Evolutionary conservation across 2,797 vertebrate species (phyloP).

Genomic region (Uromys caudimaculatus): DNA sequence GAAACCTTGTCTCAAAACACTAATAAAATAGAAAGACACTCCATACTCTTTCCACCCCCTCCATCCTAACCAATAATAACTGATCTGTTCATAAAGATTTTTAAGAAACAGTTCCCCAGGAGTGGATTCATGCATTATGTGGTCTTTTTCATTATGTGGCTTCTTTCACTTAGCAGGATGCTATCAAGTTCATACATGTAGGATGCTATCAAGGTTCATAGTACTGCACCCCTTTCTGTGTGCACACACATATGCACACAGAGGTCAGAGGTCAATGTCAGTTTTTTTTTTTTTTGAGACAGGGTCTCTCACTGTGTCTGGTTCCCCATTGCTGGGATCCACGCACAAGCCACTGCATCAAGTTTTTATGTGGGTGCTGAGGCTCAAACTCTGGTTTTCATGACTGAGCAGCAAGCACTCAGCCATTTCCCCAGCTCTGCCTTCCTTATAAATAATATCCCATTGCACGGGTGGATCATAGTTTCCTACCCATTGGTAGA

Average conservation of each 20-base stretch:
- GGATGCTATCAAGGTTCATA: neutral
- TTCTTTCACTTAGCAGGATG: constrained; percentile 18
- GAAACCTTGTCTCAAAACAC: neutral
- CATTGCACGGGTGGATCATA: neutral
- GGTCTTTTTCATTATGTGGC: neutral
- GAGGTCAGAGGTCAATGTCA: neutral
- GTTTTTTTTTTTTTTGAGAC: neutral
- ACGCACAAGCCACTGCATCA: neutral
- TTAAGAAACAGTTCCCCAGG: neutral
- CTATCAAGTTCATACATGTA: neutral
- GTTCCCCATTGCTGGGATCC: neutral
- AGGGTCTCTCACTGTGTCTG: neutral
- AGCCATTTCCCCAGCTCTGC: neutral
- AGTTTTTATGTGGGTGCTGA: neutral
- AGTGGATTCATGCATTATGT: neutral
- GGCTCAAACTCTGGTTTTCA: neutral
- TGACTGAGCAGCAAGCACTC: neutral
- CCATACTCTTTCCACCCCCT: neutral
- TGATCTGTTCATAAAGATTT: neutral
- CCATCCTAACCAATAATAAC: neutral
- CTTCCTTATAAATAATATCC: neutral
- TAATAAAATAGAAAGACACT: neutral
- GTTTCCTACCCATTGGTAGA: neutral
- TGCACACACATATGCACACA: neutral
- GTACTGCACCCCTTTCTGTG: neutral